Conservation (phyloP, 2,797 vertebrate genomes). For the Lycodopsis pacificus region DNA sequence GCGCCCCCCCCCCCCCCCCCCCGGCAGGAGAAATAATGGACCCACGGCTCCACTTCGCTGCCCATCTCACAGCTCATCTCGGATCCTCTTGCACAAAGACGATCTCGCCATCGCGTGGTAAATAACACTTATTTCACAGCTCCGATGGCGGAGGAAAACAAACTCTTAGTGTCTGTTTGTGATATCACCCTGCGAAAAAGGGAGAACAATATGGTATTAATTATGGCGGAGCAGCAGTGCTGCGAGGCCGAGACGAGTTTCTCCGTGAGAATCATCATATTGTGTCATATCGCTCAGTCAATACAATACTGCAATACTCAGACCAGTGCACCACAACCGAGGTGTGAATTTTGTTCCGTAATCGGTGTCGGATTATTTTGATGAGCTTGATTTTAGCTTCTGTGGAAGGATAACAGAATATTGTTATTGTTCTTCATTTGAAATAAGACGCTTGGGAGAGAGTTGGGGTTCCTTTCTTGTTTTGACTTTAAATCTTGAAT, state of each 20-base stretch:
- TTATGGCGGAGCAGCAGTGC: conserved; percentile 47
- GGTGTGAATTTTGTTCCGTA: not conserved
- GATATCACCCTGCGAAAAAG: conserved; percentile 25
- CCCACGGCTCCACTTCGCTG: conserved; percentile 25
- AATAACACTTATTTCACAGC: conserved; percentile 49
- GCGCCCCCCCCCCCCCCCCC: conserved; percentile 11
- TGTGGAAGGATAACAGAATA: not conserved
- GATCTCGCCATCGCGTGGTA: conserved; percentile 12
- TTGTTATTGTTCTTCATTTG: not conserved
- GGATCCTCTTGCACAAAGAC: conserved; percentile 35
- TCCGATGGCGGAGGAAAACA: conserved; percentile 30
- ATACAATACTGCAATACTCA: not conserved
- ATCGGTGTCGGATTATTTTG: not conserved
- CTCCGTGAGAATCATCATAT: not conserved
- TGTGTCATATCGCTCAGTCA: conserved; percentile 4
- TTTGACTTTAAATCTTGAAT: not conserved
- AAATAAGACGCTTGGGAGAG: not conserved
- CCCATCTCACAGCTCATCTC: conserved; percentile 41
- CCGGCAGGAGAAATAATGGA: conserved; percentile 36
- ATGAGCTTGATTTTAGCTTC: not conserved
- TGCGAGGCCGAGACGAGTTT: conserved; percentile 19
- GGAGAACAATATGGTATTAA: conserved; percentile 51
- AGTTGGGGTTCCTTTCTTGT: not conserved
- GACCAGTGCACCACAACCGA: not conserved
- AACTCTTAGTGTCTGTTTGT: conserved; percentile 28